These are phyloP conservation scores for Euzophera pinguis DNA, from an alignment of 2,888 invertebrate genomes.

Conservation along the genomic window DNA sequence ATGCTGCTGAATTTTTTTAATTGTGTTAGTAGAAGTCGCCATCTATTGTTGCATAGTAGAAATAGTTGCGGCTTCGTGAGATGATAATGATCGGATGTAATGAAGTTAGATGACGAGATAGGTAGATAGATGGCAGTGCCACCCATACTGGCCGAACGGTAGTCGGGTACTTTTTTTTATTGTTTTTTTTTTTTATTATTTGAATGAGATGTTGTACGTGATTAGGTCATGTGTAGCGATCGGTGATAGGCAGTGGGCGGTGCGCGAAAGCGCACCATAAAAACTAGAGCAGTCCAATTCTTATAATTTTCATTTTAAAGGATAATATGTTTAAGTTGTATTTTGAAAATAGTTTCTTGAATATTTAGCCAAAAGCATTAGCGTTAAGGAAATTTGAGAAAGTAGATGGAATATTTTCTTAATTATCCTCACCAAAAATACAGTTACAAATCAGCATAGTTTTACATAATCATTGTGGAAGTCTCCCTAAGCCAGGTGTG, in stretches of 20 bases:
- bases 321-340: too few relatives aligned
- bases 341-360: too few relatives aligned
- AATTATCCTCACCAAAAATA: too few relatives aligned
- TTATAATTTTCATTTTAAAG: too few relatives aligned
- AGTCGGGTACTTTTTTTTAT: slow-evolving; percentile 51
- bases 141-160: slow-evolving; percentile 62
- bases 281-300: too few relatives aligned
- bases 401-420: too few relatives aligned
- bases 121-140: slow-evolving; percentile 40
- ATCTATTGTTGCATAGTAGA: slow-evolving; percentile 76
- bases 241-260: slow-evolving; percentile 13
- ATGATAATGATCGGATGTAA: slow-evolving; percentile 72
- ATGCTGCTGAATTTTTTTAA: slow-evolving; percentile 59
- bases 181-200: slow-evolving; percentile 49
- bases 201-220: slow-evolving; percentile 42
- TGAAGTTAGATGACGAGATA: slow-evolving; percentile 67
- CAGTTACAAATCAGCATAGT: too few relatives aligned
- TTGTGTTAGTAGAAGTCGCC: slow-evolving; percentile 62
- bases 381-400: too few relatives aligned
- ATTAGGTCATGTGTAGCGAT: slow-evolving; percentile 12
- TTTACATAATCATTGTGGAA: too few relatives aligned
- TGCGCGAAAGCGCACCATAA: background rate
- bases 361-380: too few relatives aligned
- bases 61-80: slow-evolving; percentile 69
- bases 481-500: too few relatives aligned